A percentile compares a stretch with the other conserved stretches of the same genome.
Evolutionary conservation across 2,888 invertebrate species (phyloP).

Genomic region (Petrolisthes cinctipes): DNA sequence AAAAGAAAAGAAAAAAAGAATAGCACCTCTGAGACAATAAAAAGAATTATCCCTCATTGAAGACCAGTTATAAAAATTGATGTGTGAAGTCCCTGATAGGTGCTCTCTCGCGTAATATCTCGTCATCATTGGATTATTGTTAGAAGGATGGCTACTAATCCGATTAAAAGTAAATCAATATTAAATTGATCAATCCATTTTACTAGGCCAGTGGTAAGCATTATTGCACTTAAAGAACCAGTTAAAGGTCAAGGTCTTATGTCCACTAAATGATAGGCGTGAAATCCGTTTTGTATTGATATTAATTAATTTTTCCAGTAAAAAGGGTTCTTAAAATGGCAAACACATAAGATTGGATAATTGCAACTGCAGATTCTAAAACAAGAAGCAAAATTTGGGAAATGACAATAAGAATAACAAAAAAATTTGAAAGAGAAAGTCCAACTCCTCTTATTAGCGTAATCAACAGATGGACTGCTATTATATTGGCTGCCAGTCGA

Average conservation of each 20-base stretch:
- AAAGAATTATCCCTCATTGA: conserved; percentile 80
- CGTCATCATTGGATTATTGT: conserved; percentile 80
- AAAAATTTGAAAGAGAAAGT: conserved; percentile 22
- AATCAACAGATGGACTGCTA: conserved; percentile 80
- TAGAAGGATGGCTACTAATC: conserved; percentile 72
- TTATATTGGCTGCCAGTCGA: conserved; percentile 85
- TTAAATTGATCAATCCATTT: conserved; percentile 25
- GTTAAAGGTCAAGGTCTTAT: conserved; percentile 67
- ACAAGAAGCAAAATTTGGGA: conserved; percentile 51
- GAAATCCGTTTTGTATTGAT: no score
- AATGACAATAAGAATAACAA: conserved; percentile 28
- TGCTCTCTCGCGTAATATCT: conserved; percentile 79
- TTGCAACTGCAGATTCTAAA: no score
- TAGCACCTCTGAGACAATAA: conserved; percentile 80
- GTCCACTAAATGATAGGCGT: conserved; percentile 65
- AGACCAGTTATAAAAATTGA: conserved; percentile 74
- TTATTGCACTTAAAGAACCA: conserved; percentile 66
- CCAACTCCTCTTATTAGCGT: conserved; percentile 73
- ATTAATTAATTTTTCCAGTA: no score
- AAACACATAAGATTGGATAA: no score
- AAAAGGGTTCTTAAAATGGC: no score
- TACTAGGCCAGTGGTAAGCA: no score
- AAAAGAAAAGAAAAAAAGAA: conserved; percentile 76
- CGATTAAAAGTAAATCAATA: conserved; percentile 69
- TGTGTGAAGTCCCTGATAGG: conserved; percentile 78